Base-by-base conservation (phyloP, 1,140 invertebrate genomes). In the Euwallacea similis region DNA sequence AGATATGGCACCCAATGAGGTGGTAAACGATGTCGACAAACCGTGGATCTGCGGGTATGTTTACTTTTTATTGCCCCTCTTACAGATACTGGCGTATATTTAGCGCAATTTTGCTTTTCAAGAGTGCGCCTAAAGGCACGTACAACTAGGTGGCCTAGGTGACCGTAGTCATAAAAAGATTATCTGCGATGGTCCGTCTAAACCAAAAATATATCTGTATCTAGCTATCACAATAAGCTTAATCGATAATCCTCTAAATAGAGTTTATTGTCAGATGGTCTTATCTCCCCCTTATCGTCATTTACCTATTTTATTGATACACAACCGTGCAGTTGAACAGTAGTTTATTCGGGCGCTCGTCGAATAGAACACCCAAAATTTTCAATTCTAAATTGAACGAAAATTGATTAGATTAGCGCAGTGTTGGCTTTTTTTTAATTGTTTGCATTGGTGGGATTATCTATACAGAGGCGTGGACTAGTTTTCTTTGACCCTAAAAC, bases 211-310 rank as follows among this genome's bases (percentile, higher is more conserved):
- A 33, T 33, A 33, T 33, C 21, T 33, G 21, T 33, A 50, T 50
- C 46, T 3, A 13, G 46, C 46, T 50, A 50, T 11, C 13, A 50
- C 6, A 50, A 50, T 41, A 64, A 33, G 62, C 62, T 64, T 61
- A 64, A 74, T 74, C 73, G 68, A 74, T 74, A 60, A 68, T 60
- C 56, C 66, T n/a, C 43, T 50, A 68, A 53, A 33, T 53, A 15
- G 63, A 55, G 16, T 66, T 54, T 59, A 68, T 68, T 68, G 56
- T 68, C 11, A 15, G 41, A 55, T 62, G 47, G 47, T 42, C 42
- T 73, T 73, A 73, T 73, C 71, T 73, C 41, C 65, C 50, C 59
- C 42, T 63, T 68, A 73, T 66, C 44, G 44, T 53, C 33, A 55
- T 21, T 62, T 54, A 47, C 58, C 43, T 68, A 63, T 71, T 65